Evolutionary conservation across 2,113 vertebrate genomes (phyloP), one percentile per base, ranked within the genome.

Genomic region (Myrmophylax atrothorax): DNA sequence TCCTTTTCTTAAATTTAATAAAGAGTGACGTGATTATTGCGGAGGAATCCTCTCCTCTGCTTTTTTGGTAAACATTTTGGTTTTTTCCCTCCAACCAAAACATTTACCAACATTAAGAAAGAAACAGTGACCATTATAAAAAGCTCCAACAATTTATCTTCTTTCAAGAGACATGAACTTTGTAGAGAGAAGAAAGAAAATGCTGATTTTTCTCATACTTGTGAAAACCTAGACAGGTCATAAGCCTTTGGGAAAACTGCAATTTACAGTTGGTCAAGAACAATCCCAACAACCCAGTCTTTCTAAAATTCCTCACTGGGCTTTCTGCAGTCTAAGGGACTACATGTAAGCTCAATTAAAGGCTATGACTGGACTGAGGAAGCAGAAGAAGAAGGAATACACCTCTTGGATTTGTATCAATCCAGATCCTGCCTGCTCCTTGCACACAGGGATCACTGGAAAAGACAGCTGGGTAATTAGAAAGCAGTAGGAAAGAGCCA

Each of bases 161-260:
- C 79, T 96, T 97, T 97, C 79, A 93, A 94, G 72, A 67, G 55
- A 93, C 79, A 86, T 83, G 72, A 83, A 86, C 90, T 96, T 91
- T 93, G 75, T 91, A 70, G 50, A 94, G 20, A 80, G 17, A 33
- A 44, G 42, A 69, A 83, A 89, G 49, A 84, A 94, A 93, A 88
- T 26, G 66, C 47, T 91, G 84, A 74, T 89, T 94, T 92, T 85
- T 75, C n/a, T 68, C 55, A 40, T 78, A 66, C 38, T 55, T 75
- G 52, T 92, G 82, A 92, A 96, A 92, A 86, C 20, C 33, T 60
- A 90, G 88, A 80, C 60, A 86, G 75, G 79, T 69, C 75, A 85
- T 50, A 93, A 88, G 35, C 55, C 23, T 74, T 77, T 84, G 72
- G 38, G 90, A 96, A 88, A 91, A 67, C n/a, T 59, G 29, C 33